Percentiles rank a stretch among this genome's conserved stretches.
Conservation (phyloP, 2,888 invertebrate species). For the Eristalis tenax region DNA sequence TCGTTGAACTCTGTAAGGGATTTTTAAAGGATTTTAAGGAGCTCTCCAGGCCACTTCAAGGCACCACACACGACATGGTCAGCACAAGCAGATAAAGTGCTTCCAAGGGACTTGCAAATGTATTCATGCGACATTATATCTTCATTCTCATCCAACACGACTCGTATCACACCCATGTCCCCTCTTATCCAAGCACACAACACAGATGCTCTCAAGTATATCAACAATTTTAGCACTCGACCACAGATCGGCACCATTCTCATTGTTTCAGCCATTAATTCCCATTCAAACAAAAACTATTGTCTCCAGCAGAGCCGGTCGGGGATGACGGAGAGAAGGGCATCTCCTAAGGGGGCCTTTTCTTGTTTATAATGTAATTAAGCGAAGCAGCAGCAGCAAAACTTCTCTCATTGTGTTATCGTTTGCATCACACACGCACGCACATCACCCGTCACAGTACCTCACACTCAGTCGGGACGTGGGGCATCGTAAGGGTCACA, state of each 20-base stretch:
- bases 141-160: not conserved
- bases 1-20: constrained; percentile 27
- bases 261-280: constrained; percentile 47
- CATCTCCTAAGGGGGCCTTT: constrained; percentile 49
- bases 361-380: constrained; percentile 70
- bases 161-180: not conserved
- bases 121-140: no score
- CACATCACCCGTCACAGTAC: not conserved
- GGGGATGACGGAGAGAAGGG: constrained; percentile 26
- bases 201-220: constrained; percentile 1
- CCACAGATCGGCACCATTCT: not conserved
- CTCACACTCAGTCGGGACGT: not conserved
- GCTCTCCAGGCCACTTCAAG: no score
- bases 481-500: constrained; percentile 47
- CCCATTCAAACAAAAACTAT: constrained; percentile 61
- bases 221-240: constrained; percentile 10
- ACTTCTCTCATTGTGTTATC: constrained; percentile 59
- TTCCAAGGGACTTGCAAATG: no score
- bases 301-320: constrained; percentile 23
- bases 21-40: no score
- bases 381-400: constrained; percentile 55
- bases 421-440: not conserved
- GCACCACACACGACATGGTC: no score
- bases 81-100: no score
- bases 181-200: no score